Conservation (phyloP, 2,113 vertebrate genomes). For the Pogona vitticeps region DNA sequence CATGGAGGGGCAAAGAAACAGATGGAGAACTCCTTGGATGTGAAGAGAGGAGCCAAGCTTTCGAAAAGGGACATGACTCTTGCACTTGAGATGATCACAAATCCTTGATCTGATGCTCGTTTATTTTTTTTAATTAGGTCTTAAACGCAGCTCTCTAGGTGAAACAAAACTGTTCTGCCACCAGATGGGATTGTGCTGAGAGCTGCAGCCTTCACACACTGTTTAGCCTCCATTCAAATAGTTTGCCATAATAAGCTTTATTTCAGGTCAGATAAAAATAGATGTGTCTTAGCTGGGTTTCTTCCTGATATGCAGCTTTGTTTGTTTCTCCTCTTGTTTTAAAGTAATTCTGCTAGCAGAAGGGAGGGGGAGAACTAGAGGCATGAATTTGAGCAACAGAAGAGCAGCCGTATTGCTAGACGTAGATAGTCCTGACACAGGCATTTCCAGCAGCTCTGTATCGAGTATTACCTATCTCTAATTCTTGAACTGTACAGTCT, state of each 20-base stretch:
- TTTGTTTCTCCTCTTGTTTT: slow-evolving; percentile 54
- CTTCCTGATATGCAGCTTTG: slow-evolving; percentile 65
- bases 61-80: slow-evolving; percentile 34
- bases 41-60: neutral
- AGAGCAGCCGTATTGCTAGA: slow-evolving; percentile 57
- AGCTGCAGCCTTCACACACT: slow-evolving; percentile 51
- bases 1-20: accelerated
- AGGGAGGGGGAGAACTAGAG: slow-evolving; percentile 52
- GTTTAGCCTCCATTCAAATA: slow-evolving; percentile 61
- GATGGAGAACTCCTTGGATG: slow-evolving; percentile 36
- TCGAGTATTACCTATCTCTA: neutral
- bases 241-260: slow-evolving; percentile 65
- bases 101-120: neutral
- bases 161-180: slow-evolving; percentile 35
- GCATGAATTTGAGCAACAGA: slow-evolving; percentile 55
- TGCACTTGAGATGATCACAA: slow-evolving; percentile 25
- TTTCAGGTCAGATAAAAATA: slow-evolving; percentile 76
- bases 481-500: neutral
- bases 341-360: slow-evolving; percentile 51
- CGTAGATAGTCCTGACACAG: slow-evolving; percentile 12
- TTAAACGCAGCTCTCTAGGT: slow-evolving; percentile 14
- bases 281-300: slow-evolving; percentile 65
- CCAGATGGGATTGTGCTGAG: slow-evolving; percentile 40
- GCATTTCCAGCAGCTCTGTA: slow-evolving; percentile 39
- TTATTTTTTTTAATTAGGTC: neutral